These are phyloP conservation scores for Colistium nudipinnis DNA, from an alignment of 2,113 vertebrate genomes.

Conservation along the genomic window DNA sequence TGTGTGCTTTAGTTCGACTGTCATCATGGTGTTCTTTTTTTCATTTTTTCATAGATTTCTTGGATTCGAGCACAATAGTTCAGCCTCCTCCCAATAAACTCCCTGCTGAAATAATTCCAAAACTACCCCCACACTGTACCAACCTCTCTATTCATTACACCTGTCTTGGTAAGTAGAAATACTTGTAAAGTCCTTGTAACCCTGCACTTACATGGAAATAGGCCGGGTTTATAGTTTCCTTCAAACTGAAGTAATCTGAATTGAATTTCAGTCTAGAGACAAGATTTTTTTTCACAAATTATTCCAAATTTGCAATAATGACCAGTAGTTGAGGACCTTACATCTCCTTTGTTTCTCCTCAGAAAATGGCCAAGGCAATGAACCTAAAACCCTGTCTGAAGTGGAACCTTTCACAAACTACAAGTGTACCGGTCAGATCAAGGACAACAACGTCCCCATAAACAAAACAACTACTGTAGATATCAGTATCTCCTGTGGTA, in stretches of 20 bases:
- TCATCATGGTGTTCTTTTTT: not conserved
- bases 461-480: rapidly evolving
- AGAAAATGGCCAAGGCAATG: rapidly evolving
- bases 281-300: too few species aligned
- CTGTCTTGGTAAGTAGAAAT: constrained; percentile 48
- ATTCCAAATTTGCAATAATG: too few species aligned
- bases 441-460: rapidly evolving
- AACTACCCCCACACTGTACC: constrained; percentile 15
- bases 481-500: constrained; percentile 38
- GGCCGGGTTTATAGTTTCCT: not conserved
- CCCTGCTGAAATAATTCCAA: not conserved
- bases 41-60: constrained; percentile 15
- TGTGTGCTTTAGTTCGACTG: not conserved
- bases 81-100: rapidly evolving
- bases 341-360: constrained; percentile 13
- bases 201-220: not conserved
- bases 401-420: constrained; percentile 56
- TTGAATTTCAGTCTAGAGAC: too few species aligned
- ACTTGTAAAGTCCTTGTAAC: not conserved
- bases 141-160: constrained; percentile 10
- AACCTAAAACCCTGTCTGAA: rapidly evolving
- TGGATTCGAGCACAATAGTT: not conserved
- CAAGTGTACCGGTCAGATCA: constrained; percentile 30
- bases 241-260: not conserved
- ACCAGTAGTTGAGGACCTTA: too few species aligned